These are phyloP conservation scores for Chionis minor DNA, from an alignment of 2,113 vertebrate species.

Conservation along the genomic window DNA sequence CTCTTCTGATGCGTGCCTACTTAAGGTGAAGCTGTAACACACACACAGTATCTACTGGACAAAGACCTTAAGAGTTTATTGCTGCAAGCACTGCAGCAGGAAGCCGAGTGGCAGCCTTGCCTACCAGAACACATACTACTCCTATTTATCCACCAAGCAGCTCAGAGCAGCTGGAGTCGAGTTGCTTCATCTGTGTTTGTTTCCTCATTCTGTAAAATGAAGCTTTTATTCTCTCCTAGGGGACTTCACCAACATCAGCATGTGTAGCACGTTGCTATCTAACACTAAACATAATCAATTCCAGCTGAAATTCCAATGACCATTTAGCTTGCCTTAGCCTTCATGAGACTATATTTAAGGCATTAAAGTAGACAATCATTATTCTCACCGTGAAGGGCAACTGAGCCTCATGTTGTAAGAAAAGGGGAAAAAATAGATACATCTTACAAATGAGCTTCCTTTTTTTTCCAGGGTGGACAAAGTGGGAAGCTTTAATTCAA, in stretches of 20 bases:
- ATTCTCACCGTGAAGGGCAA: neutral
- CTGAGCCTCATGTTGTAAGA: neutral
- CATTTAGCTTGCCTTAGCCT: neutral
- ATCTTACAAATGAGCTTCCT: neutral
- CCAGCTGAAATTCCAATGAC: constrained; percentile 1
- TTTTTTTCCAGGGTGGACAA: neutral
- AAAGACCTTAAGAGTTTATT: neutral
- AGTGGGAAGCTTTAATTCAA: neutral
- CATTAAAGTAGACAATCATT: neutral
- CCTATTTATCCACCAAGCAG: neutral
- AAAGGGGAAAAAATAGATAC: neutral
- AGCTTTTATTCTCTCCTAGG: constrained; percentile 4
- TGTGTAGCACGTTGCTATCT: neutral
- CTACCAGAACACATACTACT: constrained; percentile 1
- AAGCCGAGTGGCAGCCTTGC: neutral
- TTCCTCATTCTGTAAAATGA: neutral
- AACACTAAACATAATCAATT: neutral
- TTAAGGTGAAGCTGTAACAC: neutral
- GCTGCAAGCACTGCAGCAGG: neutral
- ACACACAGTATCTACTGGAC: neutral
- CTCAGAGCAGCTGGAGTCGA: constrained; percentile 17
- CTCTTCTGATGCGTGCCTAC: neutral
- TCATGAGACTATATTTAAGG: neutral
- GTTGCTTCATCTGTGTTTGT: constrained; percentile 3
- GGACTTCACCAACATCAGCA: neutral